Percentiles rank a stretch among this genome's conserved stretches.
These are phyloP conservation scores for Drosophila borborema DNA, from an alignment of 2,888 invertebrate species.

Conservation along the genomic window DNA sequence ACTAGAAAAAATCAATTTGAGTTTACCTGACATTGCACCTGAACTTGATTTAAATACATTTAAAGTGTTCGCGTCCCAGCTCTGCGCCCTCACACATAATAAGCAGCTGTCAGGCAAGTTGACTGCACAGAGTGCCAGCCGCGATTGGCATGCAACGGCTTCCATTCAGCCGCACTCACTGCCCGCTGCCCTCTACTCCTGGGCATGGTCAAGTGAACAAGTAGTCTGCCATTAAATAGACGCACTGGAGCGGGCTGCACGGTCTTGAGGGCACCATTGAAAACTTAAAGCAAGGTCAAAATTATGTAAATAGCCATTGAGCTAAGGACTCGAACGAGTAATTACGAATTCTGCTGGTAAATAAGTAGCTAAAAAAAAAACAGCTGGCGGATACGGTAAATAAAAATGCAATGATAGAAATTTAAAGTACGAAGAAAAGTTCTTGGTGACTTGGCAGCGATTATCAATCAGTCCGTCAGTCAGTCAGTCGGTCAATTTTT, in stretches of 20 bases:
- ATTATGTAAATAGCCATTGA: constrained; percentile 59
- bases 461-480: neutral
- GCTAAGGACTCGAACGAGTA: constrained; percentile 30
- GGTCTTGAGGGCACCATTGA: constrained; percentile 34
- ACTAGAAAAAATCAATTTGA: constrained; percentile 46
- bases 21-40: constrained; percentile 43
- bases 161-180: constrained; percentile 2
- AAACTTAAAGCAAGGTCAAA: constrained; percentile 54
- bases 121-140: constrained; percentile 33
- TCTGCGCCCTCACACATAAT: constrained; percentile 10
- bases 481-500: neutral
- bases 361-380: constrained; percentile 4
- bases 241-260: constrained; percentile 40
- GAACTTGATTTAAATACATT: constrained; percentile 49
- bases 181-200: neutral
- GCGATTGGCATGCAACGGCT: constrained; percentile 19
- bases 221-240: constrained; percentile 62
- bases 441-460: neutral
- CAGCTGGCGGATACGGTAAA: neutral
- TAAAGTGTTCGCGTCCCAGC: constrained; percentile 2
- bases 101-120: constrained; percentile 32
- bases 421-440: neutral
- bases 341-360: constrained; percentile 36
- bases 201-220: constrained; percentile 29
- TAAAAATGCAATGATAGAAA: constrained; percentile 4